These are phyloP conservation scores for Euphonia xanthogaster DNA, from an alignment of 2,797 vertebrate species.

Conservation along the genomic window DNA sequence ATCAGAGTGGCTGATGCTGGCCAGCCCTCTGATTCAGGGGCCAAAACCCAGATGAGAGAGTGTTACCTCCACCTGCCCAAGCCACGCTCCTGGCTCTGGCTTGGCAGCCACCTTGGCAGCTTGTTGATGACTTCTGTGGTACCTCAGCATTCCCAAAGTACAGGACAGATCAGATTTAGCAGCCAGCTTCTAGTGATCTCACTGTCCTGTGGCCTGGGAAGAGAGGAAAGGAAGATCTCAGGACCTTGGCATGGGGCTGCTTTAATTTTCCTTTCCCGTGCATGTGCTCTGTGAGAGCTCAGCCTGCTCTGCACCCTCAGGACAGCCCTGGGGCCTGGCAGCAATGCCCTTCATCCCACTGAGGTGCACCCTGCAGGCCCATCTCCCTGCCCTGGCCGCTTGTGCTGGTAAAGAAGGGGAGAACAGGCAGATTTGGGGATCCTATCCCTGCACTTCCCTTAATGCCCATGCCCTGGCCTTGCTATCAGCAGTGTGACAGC, in stretches of 20 bases:
- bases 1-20: neutral
- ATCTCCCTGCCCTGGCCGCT: accelerated
- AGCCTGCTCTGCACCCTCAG: neutral
- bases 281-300: neutral
- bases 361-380: neutral
- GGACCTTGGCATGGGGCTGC: neutral
- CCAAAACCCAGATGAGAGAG: neutral
- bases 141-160: neutral
- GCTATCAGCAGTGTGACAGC: neutral
- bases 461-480: neutral
- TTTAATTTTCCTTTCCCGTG: neutral
- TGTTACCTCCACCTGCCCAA: neutral
- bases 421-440: neutral
- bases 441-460: neutral
- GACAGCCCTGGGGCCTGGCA: neutral
- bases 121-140: neutral
- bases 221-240: neutral
- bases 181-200: neutral
- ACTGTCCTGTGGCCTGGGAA: neutral
- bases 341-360: neutral
- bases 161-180: neutral
- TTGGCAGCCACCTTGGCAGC: neutral
- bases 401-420: neutral
- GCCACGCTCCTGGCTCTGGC: neutral
- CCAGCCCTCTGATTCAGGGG: neutral